Evolutionary conservation across 2,797 vertebrate species (phyloP), one percentile per base, ranked within the genome.

Genomic region (Hypotaenidia philippensis): DNA sequence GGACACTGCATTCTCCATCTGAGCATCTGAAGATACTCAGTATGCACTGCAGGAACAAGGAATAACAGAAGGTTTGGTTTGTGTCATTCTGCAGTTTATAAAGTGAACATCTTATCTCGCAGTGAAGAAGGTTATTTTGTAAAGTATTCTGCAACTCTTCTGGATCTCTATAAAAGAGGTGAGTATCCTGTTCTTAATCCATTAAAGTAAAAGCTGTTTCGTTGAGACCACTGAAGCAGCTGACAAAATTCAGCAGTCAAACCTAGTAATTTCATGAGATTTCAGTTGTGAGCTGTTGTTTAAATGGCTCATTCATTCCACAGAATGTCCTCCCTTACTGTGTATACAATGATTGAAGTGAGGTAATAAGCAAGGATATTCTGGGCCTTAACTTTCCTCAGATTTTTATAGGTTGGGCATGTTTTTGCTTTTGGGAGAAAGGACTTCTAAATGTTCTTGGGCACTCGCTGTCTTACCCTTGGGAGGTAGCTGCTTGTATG

Each of bases 71-170:
- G 9, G 4, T 2, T 57, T 44, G 19, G 0, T 75, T 19, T 32
- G 31, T 94, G 52, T 77, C 23, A 0, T 52, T 70, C 57, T 85
- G 82, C 94, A 99, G 99, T 97, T 71, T 99, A 98, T 87, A 99
- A 98, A 96, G 98, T 99, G 86, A 93, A 26, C 13, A 97, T 99
- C 83, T 95, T 88, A 41, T 98, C 98, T 13, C 92, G 95, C 22
- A 96, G 82, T 9, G 96, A 98, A 93, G 99, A 99, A 78, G 99
- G 99, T 45, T 98, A 98, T 97, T 99, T 99, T 91, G 89, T 99
- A 72, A 99, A 97, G 85, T 99, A 99, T 94, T 97, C 95, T 20
- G 99, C 98, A 74, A 92, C 41, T 41, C 96, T 99, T 10, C 72
- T 97, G 34, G 97, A 98, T 34, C 78, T 99, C 68, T 98, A 98